Percentiles rank a stretch among this genome's conserved stretches.
Conservation (phyloP, 2,888 invertebrate species). For the Thecocarcelia acutangulata region DNA sequence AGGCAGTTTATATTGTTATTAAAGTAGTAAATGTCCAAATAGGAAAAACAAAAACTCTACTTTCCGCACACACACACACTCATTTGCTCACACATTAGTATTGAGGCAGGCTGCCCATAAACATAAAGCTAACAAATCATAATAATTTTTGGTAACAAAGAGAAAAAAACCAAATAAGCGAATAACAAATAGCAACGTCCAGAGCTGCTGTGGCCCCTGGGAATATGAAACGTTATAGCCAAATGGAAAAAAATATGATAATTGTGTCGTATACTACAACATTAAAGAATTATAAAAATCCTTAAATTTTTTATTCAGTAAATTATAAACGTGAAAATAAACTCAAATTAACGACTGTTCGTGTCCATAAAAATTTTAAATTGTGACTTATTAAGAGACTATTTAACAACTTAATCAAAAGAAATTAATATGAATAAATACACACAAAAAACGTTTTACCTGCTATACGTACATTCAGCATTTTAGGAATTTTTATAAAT, state of each 20-base stretch:
- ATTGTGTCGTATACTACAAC: not conserved
- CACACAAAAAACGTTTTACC: no score
- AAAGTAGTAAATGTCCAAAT: conserved; percentile 47
- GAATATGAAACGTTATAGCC: conserved; percentile 11
- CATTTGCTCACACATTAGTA: not conserved
- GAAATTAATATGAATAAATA: not conserved
- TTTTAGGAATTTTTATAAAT: no score
- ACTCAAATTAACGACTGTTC: not conserved
- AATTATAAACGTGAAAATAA: conserved; percentile 5
- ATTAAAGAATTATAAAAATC: conserved; percentile 15
- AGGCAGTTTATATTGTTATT: conserved; percentile 56
- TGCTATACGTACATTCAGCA: no score
- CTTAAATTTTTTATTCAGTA: conserved; percentile 22
- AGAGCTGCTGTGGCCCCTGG: conserved; percentile 24
- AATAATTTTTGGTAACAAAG: conserved; percentile 27
- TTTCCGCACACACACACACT: not conserved
- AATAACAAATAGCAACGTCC: conserved; percentile 16
- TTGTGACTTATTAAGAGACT: conserved; percentile 2
- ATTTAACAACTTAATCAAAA: conserved; percentile 35
- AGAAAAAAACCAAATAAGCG: conserved; percentile 16
- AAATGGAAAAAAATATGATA: not conserved
- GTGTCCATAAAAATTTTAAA: conserved; percentile 10
- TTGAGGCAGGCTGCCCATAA: not conserved
- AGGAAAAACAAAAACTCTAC: not conserved
- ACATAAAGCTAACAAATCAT: conserved; percentile 55